A percentile compares a stretch with the other conserved stretches of the same genome.
Evolutionary conservation across 2,888 invertebrate genomes (phyloP).

Genomic region (Neoaliturus tenellus): DNA sequence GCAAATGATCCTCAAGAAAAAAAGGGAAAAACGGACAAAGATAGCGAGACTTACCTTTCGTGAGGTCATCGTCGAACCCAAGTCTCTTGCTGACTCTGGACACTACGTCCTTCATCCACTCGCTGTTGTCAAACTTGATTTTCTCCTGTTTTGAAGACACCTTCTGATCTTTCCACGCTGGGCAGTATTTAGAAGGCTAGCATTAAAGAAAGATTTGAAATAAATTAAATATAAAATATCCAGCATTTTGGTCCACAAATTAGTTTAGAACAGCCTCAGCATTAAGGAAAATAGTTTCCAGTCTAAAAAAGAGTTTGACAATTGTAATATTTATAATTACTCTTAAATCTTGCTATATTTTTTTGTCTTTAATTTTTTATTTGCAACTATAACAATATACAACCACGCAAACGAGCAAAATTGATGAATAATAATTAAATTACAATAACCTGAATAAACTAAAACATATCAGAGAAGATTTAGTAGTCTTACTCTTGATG

Average conservation of each 20-base stretch:
- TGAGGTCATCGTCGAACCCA: slow-evolving; percentile 78
- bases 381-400: no score
- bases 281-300: neutral
- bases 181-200: slow-evolving; percentile 79
- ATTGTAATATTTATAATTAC: no score
- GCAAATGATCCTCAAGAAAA: no score
- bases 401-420: no score
- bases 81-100: slow-evolving; percentile 79
- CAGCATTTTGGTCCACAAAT: neutral
- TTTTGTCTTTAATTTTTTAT: no score
- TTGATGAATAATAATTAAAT: no score
- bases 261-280: neutral
- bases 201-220: neutral
- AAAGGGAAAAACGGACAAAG: no score
- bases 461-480: no score
- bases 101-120: slow-evolving; percentile 73
- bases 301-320: no score
- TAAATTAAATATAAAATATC: neutral
- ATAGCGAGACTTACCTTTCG: slow-evolving; percentile 70
- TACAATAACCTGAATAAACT: no score
- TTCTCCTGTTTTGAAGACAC: slow-evolving; percentile 70
- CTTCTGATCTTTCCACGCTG: slow-evolving; percentile 75
- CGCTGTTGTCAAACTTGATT: slow-evolving; percentile 72
- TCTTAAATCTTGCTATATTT: no score
- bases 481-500: no score